A percentile compares a stretch with the other conserved stretches of the same genome.
Evolutionary conservation across 2,797 vertebrate genomes (phyloP).

Genomic region (Sebastes iracundus): DNA sequence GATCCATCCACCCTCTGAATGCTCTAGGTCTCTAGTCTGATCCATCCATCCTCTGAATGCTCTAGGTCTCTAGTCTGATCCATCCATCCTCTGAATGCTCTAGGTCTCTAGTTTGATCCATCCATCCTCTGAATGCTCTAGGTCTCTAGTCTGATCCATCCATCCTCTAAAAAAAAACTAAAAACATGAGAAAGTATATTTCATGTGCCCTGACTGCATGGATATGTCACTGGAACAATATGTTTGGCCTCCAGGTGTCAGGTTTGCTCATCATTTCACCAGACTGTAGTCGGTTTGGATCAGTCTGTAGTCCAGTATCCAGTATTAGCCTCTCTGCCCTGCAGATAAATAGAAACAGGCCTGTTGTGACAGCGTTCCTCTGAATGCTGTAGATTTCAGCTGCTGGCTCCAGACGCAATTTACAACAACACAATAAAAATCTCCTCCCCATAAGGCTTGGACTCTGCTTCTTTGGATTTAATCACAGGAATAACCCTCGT

Average conservation of each 20-base stretch:
- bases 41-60: too few relatives aligned
- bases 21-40: too few relatives aligned
- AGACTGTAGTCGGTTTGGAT: not conserved
- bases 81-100: too few relatives aligned
- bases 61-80: too few relatives aligned
- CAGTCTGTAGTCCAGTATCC: conserved; percentile 1
- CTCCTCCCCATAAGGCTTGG: conserved; percentile 42
- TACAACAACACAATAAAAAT: conserved; percentile 51
- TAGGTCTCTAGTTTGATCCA: too few relatives aligned
- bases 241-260: conserved; percentile 46
- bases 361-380: conserved; percentile 42
- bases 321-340: conserved; percentile 19
- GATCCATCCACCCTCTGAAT: too few relatives aligned
- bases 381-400: conserved; percentile 31
- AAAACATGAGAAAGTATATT: not conserved
- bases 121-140: too few relatives aligned
- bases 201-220: not conserved
- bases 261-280: conserved; percentile 32
- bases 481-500: conserved; percentile 75
- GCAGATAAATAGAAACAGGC: conserved; percentile 23
- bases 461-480: conserved; percentile 74
- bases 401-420: conserved; percentile 43
- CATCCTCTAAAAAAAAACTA: too few relatives aligned
- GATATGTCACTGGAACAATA: not conserved
- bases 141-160: too few relatives aligned